These are phyloP conservation scores for Larimichthys crocea DNA, from an alignment of 2,113 vertebrate species.

Conservation along the genomic window DNA sequence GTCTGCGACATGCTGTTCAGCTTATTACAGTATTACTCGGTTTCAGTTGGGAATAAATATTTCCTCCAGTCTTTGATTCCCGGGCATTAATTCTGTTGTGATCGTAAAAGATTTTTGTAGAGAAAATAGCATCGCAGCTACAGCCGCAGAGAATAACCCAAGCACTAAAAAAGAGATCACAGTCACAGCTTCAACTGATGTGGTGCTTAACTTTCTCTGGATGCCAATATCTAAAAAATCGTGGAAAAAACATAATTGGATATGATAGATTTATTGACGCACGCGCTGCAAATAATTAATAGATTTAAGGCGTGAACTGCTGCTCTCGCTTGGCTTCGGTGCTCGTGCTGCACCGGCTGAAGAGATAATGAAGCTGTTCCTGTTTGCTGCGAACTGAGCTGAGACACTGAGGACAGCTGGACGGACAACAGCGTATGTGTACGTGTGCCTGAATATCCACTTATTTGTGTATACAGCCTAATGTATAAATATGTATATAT, in stretches of 20 bases:
- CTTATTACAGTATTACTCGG: slow-evolving; percentile 2
- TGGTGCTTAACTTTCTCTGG: slow-evolving; percentile 17
- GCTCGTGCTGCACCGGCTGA: slow-evolving; percentile 1
- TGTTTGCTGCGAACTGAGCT: slow-evolving; percentile 18
- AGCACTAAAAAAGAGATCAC: slow-evolving; percentile 4
- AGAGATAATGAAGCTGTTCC: slow-evolving; percentile 33
- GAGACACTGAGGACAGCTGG: not conserved
- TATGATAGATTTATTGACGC: slow-evolving; percentile 14
- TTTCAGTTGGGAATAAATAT: slow-evolving; percentile 12
- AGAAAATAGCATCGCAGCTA: slow-evolving; percentile 1
- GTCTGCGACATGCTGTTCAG: slow-evolving; percentile 3
- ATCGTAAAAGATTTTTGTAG: slow-evolving; percentile 16
- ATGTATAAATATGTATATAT: slow-evolving; percentile 54
- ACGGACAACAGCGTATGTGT: slow-evolving; percentile 7
- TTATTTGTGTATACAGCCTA: slow-evolving; percentile 43
- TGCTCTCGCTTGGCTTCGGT: slow-evolving; percentile 1
- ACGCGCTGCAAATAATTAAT: slow-evolving; percentile 27
- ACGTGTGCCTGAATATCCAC: slow-evolving; percentile 31
- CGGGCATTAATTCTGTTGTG: slow-evolving; percentile 4
- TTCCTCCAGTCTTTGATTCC: slow-evolving; percentile 9
- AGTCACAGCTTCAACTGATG: slow-evolving; percentile 29
- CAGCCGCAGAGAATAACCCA: not conserved
- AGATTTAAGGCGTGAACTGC: slow-evolving; percentile 15
- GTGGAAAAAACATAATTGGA: slow-evolving; percentile 24
- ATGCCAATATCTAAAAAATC: not conserved